Base-by-base conservation (phyloP, 2,113 vertebrate genomes). In the Anolis sagrei region DNA sequence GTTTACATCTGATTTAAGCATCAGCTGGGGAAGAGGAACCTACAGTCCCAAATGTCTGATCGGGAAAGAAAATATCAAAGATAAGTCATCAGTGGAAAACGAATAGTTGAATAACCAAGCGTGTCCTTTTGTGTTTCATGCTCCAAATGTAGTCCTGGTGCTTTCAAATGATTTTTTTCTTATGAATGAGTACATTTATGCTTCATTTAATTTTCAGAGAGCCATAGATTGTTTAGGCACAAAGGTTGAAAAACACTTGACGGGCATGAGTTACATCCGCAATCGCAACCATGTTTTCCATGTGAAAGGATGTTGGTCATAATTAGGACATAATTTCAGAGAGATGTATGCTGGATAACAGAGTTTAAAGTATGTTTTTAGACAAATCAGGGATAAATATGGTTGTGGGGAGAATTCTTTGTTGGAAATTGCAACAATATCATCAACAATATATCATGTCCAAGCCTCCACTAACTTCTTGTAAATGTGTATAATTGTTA, bases 161-260 rank as follows among this genome's bases (percentile, higher is more conserved):
- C 21, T 85, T 49, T 44, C 76, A n/a, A 61, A 79, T 14, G 21
- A 39, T 39, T 83, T 75, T 54, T 76, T 54, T 76, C 58, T 79
- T 79, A 21, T 79, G 86, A 79, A 75, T 74, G 58, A 51, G 21
- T 54, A 36, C 25, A 74, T 83, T 79, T 74, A 51, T 54, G 70
- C 44, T 49, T 80, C 48, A 74, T 86, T 77, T 75, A 66, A 21
- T 79, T 36, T 54, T 75, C 44, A 32, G 32, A 79, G 66, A 25
- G 16, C 77, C 68, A 62, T 16, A 19, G 51, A 64, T 39, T 32
- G 64, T 64, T 62, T 34, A 25, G 11, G 76, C 49, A 80, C 44
- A 61, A 5, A 27, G 32, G 14, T 32, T 36, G 7, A 61, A 61
- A 25, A 34, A 34, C 68, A 36, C 54, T 61, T 72, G 64, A 25